Evolutionary conservation across 2,113 vertebrate species (phyloP), one percentile per base, ranked within the genome.

Genomic region (Colaptes auratus): DNA sequence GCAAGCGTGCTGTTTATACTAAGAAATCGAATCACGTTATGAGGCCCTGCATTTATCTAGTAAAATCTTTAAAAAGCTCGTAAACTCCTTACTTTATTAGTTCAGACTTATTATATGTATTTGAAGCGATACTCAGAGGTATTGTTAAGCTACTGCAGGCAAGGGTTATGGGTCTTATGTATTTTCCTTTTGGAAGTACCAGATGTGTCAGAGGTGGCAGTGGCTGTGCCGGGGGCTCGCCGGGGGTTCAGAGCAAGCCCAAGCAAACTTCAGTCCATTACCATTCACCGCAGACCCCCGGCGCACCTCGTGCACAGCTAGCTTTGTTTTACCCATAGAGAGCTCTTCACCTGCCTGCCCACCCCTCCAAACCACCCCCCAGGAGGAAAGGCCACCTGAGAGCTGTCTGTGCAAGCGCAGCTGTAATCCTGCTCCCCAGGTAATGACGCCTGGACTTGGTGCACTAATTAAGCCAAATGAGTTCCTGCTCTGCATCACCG

Each of bases 61-160:
- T 98, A 98, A 98, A 98, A 98, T 97, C 95, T 97, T 97, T 98
- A 97, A 94, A 96, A 98, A 97, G 96, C 97, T 93, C 93, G 94
- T 98, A 98, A 98, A 98, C 91, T 97, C 23, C 65, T 94, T 97
- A 79, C 90, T 97, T 98, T 98, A 98, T 98, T 97, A 97, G 97
- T 88, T 94, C 96, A 92, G 97, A 97, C 97, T 96, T 98, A 96
- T 97, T 98, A 95, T 61, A 59, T 89, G 86, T 86, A 93, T 96
- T 97, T 97, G 96, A 97, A 97, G 97, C 96, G 95, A 95, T 97
- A 97, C 98, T 97, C 98, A 1, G 92, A 98, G 98, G 97, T 91
- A 91, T 79, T 94, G 97, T 98, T 98, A 98, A 98, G 97, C 94
- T 97, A 97, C 96, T 95, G 97, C 95, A 95, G 93, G 95, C 92